Base-by-base conservation (phyloP, 2,113 vertebrate genomes). In the Microcebus griseorufus region DNA sequence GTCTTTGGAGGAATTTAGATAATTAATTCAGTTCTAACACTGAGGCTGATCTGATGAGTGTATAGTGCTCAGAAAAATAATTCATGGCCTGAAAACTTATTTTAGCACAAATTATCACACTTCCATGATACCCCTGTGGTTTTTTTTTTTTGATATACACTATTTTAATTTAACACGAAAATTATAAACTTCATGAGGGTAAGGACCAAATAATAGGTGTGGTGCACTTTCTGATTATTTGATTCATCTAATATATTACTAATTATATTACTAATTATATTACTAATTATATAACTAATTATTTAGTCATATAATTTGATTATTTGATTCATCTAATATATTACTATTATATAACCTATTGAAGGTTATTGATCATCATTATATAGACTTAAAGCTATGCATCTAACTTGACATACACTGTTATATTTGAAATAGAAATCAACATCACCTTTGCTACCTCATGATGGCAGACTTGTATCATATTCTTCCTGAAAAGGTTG, bases 401-500 rank as follows among this genome's bases (percentile, higher is more conserved):
- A 2, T 53, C 14, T 90, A 22, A 20, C 32, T 81, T 90, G 27
- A 62, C 5, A 32, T 39, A 48, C 9, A 39, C 39, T 51, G 27
- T n/a, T 84, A 29, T 60, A 79, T 96, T 82, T 91, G 48, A 93
- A 93, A 65, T 51, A 81, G 42, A 93, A 86, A 64, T 51, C 23
- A 65, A 1, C 32, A 88, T 94, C 29, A 76, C 14, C 20, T 53
- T 27, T 96, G n/a, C 29, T 79, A 53, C 92, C 91, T 97, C 93
- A 81, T 55, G 93, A 97, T 93, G 96, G 93, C 95, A 95, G 82
- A 94, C 92, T 97, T 97, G 93, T 60, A 82, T 88, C 78, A 91
- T 32, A 55, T 94, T 95, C 3, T 39, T 13, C 18, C 58, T 70
- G 10, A 78, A 88, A 91, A 53, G 67, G 1, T 75, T 94, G 73